Evolutionary conservation across 1,140 invertebrate genomes (phyloP), one percentile per base, ranked within the genome.

Genomic region (Pristionchus pacificus): DNA sequence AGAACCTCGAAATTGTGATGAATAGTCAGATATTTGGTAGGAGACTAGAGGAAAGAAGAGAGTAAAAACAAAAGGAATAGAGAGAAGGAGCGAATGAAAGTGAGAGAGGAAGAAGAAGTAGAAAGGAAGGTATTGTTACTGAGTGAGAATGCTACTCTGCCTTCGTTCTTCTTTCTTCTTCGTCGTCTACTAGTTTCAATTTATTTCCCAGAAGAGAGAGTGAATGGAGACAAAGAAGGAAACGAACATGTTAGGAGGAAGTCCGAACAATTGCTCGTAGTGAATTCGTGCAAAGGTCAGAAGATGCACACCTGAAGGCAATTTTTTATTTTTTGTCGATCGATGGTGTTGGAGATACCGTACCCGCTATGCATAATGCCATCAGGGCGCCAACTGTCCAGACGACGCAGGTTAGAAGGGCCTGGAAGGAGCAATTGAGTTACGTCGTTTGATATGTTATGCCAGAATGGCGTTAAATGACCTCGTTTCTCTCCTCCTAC

Each of bases 241-340:
- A n/a, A n/a, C n/a, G n/a, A n/a, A 31, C 49, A 77, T 72, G n/a
- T 31, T 64, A 2, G 81, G 82, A 14, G 65, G 58, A 1, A 84
- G 61, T 13, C 81, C 80, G 65, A 83, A 83, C 15, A 83, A 65
- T 72, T 83, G 81, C 13, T 83, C 82, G 65, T 83, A 83, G 69
- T 83, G 81, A 62, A 83, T 83, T 27, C 81, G 77, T 27, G 82
- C 82, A 58, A 83, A 83, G 28, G 81, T 83, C 19, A 83, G 75
- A 33, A 83, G 60, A 68, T 83, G 81, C 13, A 83, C 81, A n/a
- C 81, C 81, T 6, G n/a, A n/a, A n/a, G n/a, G n/a, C n/a, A n/a
- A n/a, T n/a, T n/a, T n/a, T n/a, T n/a, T n/a, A n/a, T n/a, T n/a
- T n/a, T n/a, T n/a, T n/a, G n/a, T n/a, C n/a, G n/a, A n/a, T n/a